A percentile compares a stretch with the other conserved stretches of the same genome.
phyloP scores from a whole-genome alignment of 1,140 invertebrate genomes.

The Scylla paramamosain region DNA sequence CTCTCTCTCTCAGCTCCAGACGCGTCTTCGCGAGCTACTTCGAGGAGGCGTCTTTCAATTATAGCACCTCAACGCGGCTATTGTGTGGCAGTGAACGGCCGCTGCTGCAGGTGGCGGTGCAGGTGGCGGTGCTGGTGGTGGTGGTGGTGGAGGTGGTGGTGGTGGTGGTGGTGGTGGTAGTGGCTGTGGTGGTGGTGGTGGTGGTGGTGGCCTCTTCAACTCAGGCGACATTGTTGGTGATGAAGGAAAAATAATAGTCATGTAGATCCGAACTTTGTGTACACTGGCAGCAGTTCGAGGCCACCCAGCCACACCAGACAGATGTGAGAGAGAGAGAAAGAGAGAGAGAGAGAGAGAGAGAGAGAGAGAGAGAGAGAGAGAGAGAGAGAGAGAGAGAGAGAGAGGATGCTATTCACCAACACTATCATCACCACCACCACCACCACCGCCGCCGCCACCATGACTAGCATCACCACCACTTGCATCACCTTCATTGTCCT shows the following conservation, averaged over 20 bases:
- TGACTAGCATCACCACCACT: neutral
- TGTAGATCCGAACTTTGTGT: neutral
- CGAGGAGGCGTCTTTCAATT: too few species aligned
- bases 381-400: neutral
- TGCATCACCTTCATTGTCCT: neutral
- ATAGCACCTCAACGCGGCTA: too few species aligned
- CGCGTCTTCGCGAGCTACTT: too few species aligned
- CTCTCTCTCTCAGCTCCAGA: too few species aligned
- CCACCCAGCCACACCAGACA: too few species aligned
- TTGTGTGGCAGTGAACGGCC: too few species aligned
- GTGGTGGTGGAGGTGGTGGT: too few species aligned
- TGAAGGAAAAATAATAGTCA: neutral
- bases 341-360: too few species aligned
- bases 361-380: too few species aligned
- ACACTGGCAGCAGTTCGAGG: too few species aligned
- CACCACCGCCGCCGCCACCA: too few species aligned
- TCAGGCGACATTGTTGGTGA: neutral
- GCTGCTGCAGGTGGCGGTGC: constrained; percentile 1
- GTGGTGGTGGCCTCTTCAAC: neutral
- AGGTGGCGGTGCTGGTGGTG: neutral
- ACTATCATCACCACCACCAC: neutral
- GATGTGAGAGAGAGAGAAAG: too few species aligned
- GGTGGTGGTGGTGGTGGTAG: neutral
- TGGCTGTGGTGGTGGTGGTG: neutral
- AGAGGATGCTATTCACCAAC: neutral